These are phyloP conservation scores for Megaceryle torquata DNA, from an alignment of 2,113 vertebrate species.

Conservation along the genomic window DNA sequence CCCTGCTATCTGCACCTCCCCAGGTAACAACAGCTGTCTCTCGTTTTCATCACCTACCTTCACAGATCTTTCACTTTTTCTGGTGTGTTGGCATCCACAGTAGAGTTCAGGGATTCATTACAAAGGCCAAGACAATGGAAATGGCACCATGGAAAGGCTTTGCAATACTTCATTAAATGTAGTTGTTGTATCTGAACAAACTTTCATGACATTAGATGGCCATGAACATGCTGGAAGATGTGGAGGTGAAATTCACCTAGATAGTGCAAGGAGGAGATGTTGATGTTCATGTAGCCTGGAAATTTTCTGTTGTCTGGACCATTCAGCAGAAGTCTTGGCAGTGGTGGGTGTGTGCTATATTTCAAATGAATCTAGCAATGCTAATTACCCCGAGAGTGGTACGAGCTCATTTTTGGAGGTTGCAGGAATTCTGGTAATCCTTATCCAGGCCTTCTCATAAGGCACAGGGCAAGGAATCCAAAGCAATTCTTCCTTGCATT, in stretches of 20 bases:
- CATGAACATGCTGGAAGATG: background rate
- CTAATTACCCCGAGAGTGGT: background rate
- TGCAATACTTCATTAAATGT: background rate
- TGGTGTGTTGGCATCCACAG: background rate
- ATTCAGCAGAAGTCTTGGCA: background rate
- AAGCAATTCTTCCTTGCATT: background rate
- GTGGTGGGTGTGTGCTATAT: background rate
- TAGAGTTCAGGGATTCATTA: background rate
- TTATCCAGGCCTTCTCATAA: background rate
- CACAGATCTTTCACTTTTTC: background rate
- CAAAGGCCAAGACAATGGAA: background rate
- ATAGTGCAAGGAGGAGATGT: background rate
- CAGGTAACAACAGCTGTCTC: background rate
- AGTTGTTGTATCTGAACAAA: background rate
- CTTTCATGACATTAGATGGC: background rate
- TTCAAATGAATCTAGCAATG: background rate
- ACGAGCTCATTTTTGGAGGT: background rate
- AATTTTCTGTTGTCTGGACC: background rate
- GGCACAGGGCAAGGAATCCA: background rate
- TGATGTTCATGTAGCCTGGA: background rate
- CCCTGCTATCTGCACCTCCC: background rate
- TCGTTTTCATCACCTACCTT: background rate
- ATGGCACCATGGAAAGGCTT: background rate
- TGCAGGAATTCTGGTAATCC: background rate
- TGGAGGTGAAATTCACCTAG: background rate